Conservation (phyloP, 53 echinoderm and acorn worm species). For the Mesocentrotus franciscanus region DNA sequence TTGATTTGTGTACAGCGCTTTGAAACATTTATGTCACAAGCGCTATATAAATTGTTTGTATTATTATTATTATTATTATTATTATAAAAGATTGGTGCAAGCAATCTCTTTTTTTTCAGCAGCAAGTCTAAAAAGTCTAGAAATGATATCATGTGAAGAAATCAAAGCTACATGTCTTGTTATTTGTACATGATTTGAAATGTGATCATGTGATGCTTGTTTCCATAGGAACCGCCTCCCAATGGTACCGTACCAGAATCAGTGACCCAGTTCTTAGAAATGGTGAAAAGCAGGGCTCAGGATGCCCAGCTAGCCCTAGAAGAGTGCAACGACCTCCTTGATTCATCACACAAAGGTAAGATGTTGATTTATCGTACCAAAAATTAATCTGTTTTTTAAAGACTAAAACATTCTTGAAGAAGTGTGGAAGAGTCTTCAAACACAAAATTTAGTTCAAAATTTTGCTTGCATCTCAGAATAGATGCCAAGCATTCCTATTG, state of each 20-base stretch:
- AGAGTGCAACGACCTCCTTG: conserved; percentile 81
- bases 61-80: no score
- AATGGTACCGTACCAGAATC: conserved; percentile 79
- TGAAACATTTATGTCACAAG: no score
- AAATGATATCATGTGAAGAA: background rate
- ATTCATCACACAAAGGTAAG: conserved; percentile 65
- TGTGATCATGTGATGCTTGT: background rate
- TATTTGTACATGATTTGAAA: background rate
- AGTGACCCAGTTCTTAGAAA: conserved; percentile 73
- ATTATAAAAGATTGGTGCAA: no score
- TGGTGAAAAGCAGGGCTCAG: conserved; percentile 82
- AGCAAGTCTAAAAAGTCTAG: background rate
- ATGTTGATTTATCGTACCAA: background rate
- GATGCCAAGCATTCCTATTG: no score
- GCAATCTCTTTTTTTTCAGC: no score
- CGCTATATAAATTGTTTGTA: no score
- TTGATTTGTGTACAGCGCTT: no score
- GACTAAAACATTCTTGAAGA: no score
- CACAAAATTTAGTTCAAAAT: background rate
- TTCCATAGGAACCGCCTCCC: conserved; percentile 1
- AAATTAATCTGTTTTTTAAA: background rate
- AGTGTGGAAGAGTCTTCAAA: no score
- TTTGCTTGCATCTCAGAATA: background rate
- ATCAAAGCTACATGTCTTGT: background rate
- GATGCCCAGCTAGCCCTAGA: conserved; percentile 75